Percentiles rank a stretch among this genome's conserved stretches.
Evolutionary conservation across 2,888 invertebrate species (phyloP).

Genomic region (Netelia inedita): DNA sequence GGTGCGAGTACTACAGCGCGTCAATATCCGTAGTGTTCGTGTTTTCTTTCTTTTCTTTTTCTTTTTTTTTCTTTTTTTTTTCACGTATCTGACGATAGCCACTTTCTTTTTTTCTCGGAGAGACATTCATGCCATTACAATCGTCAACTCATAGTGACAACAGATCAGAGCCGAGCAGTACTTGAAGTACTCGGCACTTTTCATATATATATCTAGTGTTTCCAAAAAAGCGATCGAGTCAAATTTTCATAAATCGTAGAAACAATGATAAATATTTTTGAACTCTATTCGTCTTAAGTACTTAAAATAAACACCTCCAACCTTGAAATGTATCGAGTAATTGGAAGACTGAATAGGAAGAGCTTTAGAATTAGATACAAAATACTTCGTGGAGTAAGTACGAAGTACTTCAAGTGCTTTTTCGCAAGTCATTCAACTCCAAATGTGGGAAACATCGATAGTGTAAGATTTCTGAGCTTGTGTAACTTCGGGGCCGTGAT

Average conservation of each 20-base stretch:
- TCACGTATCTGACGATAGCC: conserved; percentile 14
- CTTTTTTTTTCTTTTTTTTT: no score
- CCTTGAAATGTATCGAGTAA: not conserved
- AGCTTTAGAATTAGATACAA: not conserved
- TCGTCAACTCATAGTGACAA: not conserved
- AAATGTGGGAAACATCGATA: not conserved
- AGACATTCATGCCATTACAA: not conserved
- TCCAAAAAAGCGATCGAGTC: no score
- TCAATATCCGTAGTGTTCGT: not conserved
- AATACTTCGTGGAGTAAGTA: not conserved
- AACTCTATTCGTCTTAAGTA: not conserved
- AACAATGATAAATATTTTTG: no score
- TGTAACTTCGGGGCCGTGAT: not conserved
- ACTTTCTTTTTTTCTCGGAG: conserved; percentile 2
- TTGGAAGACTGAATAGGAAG: not conserved
- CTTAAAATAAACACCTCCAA: not conserved
- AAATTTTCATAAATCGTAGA: no score
- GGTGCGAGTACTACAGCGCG: not conserved
- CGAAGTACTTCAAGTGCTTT: not conserved
- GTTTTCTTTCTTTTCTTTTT: not conserved
- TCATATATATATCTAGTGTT: no score
- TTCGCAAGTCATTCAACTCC: not conserved
- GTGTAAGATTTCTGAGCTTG: not conserved
- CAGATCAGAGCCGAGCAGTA: not conserved
- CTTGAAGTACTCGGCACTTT: not conserved